phyloP scores from a whole-genome alignment of 2,888 invertebrate species.

The Maniola hyperantus region DNA sequence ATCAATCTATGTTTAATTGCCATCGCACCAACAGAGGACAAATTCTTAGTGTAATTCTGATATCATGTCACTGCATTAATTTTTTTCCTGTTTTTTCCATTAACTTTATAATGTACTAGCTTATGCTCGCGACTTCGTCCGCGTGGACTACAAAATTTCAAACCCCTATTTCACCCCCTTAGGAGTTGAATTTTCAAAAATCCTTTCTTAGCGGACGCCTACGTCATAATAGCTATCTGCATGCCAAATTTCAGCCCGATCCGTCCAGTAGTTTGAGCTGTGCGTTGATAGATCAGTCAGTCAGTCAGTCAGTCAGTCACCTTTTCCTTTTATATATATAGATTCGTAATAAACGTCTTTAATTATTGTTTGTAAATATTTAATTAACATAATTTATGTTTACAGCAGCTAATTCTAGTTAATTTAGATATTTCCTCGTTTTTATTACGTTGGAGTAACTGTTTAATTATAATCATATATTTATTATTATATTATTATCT shows the following conservation, averaged over 20 bases:
- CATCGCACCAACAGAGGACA: background rate
- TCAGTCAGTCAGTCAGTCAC: no score
- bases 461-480: background rate
- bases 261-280: no score
- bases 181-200: no score
- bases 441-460: background rate
- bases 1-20: no score
- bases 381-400: background rate
- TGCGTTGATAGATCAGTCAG: no score
- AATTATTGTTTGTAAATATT: slow-evolving; percentile 5
- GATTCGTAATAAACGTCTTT: background rate
- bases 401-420: background rate
- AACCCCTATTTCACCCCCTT: no score
- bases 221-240: no score
- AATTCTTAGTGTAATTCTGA: background rate
- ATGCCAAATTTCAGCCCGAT: no score
- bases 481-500: background rate
- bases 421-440: background rate
- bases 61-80: background rate
- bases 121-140: no score
- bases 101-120: background rate
- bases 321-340: no score
- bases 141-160: no score
- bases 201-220: no score
- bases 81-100: background rate